Percentiles rank a stretch among this genome's conserved stretches.
These are phyloP conservation scores for Ciconia stormi DNA, from an alignment of 2,113 vertebrate species.

Conservation along the genomic window DNA sequence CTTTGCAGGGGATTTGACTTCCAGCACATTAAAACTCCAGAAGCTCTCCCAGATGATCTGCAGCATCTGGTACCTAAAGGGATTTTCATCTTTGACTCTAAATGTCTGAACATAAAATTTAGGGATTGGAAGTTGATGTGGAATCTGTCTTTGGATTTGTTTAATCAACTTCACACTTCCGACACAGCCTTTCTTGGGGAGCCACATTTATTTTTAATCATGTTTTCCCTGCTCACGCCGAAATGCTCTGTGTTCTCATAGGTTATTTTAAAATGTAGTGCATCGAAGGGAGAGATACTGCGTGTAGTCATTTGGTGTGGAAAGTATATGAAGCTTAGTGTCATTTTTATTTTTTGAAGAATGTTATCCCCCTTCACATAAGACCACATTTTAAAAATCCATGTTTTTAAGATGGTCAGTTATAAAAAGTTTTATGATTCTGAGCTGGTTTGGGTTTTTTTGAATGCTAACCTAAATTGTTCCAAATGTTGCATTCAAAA, in stretches of 20 bases:
- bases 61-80: slow-evolving; percentile 91
- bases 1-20: slow-evolving; percentile 83
- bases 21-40: slow-evolving; percentile 82
- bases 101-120: slow-evolving; percentile 82
- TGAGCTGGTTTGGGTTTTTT: neutral
- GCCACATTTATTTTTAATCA: slow-evolving; percentile 66
- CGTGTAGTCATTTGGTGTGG: neutral
- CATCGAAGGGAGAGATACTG: neutral
- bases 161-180: slow-evolving; percentile 74
- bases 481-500: slow-evolving; percentile 38
- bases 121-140: slow-evolving; percentile 72
- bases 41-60: slow-evolving; percentile 80
- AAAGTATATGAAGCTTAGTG: slow-evolving; percentile 29
- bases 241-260: slow-evolving; percentile 14
- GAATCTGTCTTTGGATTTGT: slow-evolving; percentile 75
- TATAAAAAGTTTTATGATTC: slow-evolving; percentile 68
- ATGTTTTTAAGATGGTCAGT: slow-evolving; percentile 43
- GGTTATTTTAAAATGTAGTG: slow-evolving; percentile 46
- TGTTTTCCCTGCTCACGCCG: slow-evolving; percentile 23
- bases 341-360: slow-evolving; percentile 1
- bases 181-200: slow-evolving; percentile 58
- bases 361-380: neutral
- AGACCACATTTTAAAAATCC: slow-evolving; percentile 9
- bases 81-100: slow-evolving; percentile 86
- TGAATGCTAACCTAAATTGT: slow-evolving; percentile 45